Base-by-base conservation (phyloP, 92 coral and sea anemone species). In the Porites lobata region DNA sequence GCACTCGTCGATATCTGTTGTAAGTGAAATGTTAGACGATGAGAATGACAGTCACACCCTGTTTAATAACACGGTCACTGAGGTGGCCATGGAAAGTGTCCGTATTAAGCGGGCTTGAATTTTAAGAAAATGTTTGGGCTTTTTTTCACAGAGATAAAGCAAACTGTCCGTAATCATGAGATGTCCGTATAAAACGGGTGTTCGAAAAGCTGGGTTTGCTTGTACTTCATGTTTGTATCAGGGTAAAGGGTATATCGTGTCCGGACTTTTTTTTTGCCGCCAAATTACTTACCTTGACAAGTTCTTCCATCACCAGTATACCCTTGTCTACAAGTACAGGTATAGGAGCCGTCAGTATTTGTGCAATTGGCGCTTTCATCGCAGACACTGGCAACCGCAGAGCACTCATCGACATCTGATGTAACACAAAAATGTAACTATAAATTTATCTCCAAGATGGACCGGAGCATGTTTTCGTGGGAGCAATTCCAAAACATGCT, bases 291-390 rank as follows among this genome's bases (percentile, higher is more conserved):
- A 56, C 61, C 61, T 56, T 56, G 13, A 9, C 61, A 56, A 10
- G 61, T 56, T 56, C 4, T 0, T 3, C 94, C 94, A 61, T 91
- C 87, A 13, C 88, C 89, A 50, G 61, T 69, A 85, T 81, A 95
- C 38, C 98, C 98, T 17, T 53, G 76, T 50, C 81, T 86, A 50
- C 98, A 95, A 19, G 77, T 57, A 67, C 98, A 95, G 58, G 17
- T 57, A 69, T 90, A 93, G 52, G 96, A 95, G n/a, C 98, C 98
- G 5, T 83, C 86, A 50, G 62, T 89, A 82, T 89, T 92, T 50
- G 22, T 59, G 29, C 90, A 92, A 14, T 69, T 69, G 10, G 92
- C 93, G 84, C 77, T 89, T 9, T 66, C 79, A 26, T 86, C 79
- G 53, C 95, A 92, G 14, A 81, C 87, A 18, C 75, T 58, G 58